Conservation (phyloP, 2,797 vertebrate genomes). For the Galagoides demidoff region DNA sequence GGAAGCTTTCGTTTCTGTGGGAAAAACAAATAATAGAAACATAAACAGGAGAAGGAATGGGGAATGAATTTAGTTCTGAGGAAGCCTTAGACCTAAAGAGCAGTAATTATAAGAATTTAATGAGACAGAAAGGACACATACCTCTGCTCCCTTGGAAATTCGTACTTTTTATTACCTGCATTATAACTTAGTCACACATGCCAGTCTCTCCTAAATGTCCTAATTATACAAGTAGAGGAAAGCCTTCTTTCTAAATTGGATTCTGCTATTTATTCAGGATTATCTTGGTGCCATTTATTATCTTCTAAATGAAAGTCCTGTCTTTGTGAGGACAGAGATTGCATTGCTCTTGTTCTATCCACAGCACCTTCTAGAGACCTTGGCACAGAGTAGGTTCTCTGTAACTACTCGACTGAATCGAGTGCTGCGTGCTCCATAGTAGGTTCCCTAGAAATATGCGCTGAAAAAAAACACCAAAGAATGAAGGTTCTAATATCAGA, state of each 20-base stretch:
- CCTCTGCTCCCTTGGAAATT: constrained; percentile 35
- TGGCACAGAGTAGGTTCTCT: neutral
- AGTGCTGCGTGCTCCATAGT: neutral
- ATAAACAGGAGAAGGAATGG: constrained; percentile 47
- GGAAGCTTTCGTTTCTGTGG: neutral
- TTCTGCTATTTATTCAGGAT: constrained; percentile 34
- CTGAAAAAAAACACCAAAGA: neutral
- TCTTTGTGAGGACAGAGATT: neutral
- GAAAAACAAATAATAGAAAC: constrained; percentile 53
- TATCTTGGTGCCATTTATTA: neutral
- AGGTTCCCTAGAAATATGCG: neutral
- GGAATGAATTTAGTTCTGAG: constrained; percentile 7
- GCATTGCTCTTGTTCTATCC: neutral
- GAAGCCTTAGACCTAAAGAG: neutral
- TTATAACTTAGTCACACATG: neutral
- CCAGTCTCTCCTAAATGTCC: neutral
- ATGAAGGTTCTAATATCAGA: neutral
- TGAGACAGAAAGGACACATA: neutral
- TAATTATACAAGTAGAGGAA: neutral
- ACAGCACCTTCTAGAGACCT: neutral
- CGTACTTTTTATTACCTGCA: neutral
- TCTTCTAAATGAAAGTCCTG: constrained; percentile 21
- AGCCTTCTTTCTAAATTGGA: neutral
- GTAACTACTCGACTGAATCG: neutral
- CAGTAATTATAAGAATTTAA: neutral